Evolutionary conservation across 2,888 invertebrate species (phyloP), one percentile per base, ranked within the genome.

Genomic region (Oxyscelio sp.): DNA sequence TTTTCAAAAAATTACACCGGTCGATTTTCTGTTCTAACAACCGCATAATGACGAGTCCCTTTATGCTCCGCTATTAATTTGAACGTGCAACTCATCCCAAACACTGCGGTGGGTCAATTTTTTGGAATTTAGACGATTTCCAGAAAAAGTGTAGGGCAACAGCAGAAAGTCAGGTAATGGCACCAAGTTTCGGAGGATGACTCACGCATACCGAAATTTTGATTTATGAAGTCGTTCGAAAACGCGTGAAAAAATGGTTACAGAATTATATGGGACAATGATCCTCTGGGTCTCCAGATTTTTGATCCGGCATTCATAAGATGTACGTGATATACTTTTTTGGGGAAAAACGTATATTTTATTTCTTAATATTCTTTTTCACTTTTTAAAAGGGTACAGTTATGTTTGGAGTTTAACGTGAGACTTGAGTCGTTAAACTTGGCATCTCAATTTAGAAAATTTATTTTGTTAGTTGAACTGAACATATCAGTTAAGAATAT

Each of bases 1-100:
- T 82, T 87, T 85, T 85, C 85, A 61, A 85, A 89, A 71, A 90
- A 90, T 89, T 85, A 83, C 84, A 70, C 80, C 68, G 75, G 87
- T 77, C 65, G 83, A 79, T 91, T 89, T 85, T 90, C 87, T 38
- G 89, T 89, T 74, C 87, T 90, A 91, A 92, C 90, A 89, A 88
- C 89, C 89, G 82, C 89, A 90, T 91, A 92, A 92, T 92, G 85
- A 59, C 38, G 27, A 45, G 11, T 31, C 19, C 48, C 19, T 48
- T 21, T 17, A n/a, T 13, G 17, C 22, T 13, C 15, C 9, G n/a
- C 17, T 19, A 45, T 43, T 27, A 27, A 24, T 63, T 43, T 59
- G 6, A 24, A 22, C 19, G 15, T 9, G 24, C 24, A 89, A 15
- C 31, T 17, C 19, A 11, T 38, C 54, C 27, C 24, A 56, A 58